Evolutionary conservation across 2,113 vertebrate species (phyloP).

Genomic region (Gasterosteus aculeatus): DNA sequence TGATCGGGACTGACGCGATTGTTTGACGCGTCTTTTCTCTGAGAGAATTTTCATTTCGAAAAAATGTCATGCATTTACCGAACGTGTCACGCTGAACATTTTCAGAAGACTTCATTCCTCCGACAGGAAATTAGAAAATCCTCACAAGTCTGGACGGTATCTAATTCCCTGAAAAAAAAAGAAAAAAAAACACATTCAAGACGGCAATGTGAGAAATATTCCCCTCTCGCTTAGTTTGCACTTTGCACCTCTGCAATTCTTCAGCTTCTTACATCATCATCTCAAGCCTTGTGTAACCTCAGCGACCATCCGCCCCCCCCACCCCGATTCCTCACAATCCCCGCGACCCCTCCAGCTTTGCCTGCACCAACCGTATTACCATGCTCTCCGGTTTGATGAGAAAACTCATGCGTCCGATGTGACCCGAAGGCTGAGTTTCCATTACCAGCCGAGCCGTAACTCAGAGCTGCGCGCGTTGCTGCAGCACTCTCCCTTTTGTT

Average conservation of each 20-base stretch:
- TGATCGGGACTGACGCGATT: background rate
- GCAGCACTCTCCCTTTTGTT: slow-evolving; percentile 47
- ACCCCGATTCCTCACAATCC: slow-evolving; percentile 37
- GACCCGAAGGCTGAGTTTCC: slow-evolving; percentile 69
- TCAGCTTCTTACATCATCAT: slow-evolving; percentile 50
- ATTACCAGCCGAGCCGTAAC: slow-evolving; percentile 54
- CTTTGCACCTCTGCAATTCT: slow-evolving; percentile 16
- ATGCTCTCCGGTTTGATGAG: slow-evolving; percentile 62
- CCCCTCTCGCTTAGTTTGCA: slow-evolving; percentile 2
- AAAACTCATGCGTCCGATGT: slow-evolving; percentile 52
- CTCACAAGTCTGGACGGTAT: slow-evolving; percentile 3
- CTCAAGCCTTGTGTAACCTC: slow-evolving; percentile 45
- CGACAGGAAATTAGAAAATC: slow-evolving; percentile 47
- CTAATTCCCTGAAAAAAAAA: slow-evolving; percentile 31
- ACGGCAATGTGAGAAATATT: slow-evolving; percentile 19
- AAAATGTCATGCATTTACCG: slow-evolving; percentile 33
- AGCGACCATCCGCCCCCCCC: background rate
- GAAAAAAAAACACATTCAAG: slow-evolving; percentile 33
- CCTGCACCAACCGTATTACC: slow-evolving; percentile 50
- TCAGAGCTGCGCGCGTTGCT: slow-evolving; percentile 58
- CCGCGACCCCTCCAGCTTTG: slow-evolving; percentile 50
- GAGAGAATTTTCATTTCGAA: slow-evolving; percentile 36
- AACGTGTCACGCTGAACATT: slow-evolving; percentile 16
- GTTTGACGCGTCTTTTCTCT: slow-evolving; percentile 20
- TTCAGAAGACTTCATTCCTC: slow-evolving; percentile 25